Conservation (phyloP, 2,797 vertebrate genomes). For the Triplophysa bombifrons region DNA sequence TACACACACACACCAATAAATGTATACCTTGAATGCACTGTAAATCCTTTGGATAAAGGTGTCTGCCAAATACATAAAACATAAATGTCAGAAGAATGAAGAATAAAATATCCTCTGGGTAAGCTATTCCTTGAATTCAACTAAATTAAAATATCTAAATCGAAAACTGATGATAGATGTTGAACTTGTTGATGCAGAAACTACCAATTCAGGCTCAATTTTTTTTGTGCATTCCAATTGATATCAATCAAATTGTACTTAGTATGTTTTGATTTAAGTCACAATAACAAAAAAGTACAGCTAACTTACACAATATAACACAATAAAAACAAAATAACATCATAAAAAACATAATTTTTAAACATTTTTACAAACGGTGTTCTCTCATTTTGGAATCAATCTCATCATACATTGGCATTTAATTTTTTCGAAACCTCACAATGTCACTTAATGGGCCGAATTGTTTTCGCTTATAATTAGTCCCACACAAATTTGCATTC, state of each 20-base stretch:
- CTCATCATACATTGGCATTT: background rate
- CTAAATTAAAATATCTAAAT: background rate
- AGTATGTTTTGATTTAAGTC: no score
- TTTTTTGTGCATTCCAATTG: no score
- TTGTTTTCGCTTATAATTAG: background rate
- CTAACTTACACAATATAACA: no score
- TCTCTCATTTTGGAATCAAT: no score
- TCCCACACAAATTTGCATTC: background rate
- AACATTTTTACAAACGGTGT: no score
- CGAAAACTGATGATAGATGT: background rate
- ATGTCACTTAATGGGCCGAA: background rate
- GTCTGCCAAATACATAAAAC: background rate
- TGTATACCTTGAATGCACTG: no score
- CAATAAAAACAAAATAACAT: no score
- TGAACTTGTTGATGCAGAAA: background rate
- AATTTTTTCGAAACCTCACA: background rate
- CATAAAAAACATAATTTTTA: no score
- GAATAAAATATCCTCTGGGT: background rate
- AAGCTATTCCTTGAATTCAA: background rate
- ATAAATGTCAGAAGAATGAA: background rate
- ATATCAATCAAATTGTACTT: no score
- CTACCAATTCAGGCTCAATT: background rate
- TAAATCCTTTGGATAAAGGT: no score
- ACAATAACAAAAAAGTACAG: no score
- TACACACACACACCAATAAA: no score